These are phyloP conservation scores for Drosophila micromelanica DNA, from an alignment of 1,140 invertebrate species.

Conservation along the genomic window DNA sequence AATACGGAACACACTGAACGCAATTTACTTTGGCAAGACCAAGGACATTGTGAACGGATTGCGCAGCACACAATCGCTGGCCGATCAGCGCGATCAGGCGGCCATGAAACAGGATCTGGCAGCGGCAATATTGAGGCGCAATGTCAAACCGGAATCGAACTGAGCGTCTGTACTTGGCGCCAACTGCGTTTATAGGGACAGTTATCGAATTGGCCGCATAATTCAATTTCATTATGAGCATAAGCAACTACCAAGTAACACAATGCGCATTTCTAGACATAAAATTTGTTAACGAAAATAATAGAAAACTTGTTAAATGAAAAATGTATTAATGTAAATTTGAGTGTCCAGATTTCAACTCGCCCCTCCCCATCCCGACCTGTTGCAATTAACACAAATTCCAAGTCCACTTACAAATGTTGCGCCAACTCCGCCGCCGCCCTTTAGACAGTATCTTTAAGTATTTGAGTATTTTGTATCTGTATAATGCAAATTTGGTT, in stretches of 20 bases:
- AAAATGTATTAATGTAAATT: constrained; percentile 69
- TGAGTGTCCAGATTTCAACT: constrained; percentile 28
- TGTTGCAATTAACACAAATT: constrained; percentile 53
- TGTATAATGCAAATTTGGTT: constrained; percentile 59
- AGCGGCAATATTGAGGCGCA: constrained; percentile 90
- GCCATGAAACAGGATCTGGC: constrained; percentile 95
- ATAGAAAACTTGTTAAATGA: constrained; percentile 68
- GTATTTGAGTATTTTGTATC: constrained; percentile 70
- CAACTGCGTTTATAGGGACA: constrained; percentile 41
- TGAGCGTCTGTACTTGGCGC: constrained; percentile 52
- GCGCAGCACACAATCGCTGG: constrained; percentile 93
- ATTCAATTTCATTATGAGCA: constrained; percentile 55
- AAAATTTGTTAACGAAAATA: constrained; percentile 70
- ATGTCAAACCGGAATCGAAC: constrained; percentile 83
- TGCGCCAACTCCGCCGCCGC: constrained; percentile 62
- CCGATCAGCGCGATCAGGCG: constrained; percentile 92
- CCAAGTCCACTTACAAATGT: constrained; percentile 39
- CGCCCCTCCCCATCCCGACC: constrained; percentile 24
- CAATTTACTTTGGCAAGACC: constrained; percentile 99
- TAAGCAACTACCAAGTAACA: constrained; percentile 26
- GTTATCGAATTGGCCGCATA: constrained; percentile 36
- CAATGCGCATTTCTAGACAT: constrained; percentile 76
- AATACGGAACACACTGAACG: constrained; percentile 98
- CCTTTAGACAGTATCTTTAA: constrained; percentile 73
- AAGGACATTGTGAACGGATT: constrained; percentile 99